Evolutionary conservation across 2,113 vertebrate genomes (phyloP), one percentile per base, ranked within the genome.

Genomic region (Apodemus speciosus): DNA sequence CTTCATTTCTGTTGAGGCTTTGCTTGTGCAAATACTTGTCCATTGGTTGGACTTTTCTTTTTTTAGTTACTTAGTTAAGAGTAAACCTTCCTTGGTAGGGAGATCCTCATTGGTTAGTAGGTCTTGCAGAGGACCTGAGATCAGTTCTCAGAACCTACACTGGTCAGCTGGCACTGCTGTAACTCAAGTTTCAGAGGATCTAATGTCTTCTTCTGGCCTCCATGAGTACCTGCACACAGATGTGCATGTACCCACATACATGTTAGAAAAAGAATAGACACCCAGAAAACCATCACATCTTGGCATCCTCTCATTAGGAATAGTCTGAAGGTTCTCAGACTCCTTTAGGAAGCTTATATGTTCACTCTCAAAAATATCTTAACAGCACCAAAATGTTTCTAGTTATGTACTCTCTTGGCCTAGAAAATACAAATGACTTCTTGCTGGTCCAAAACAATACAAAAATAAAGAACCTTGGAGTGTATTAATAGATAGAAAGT

Each of bases 291-390:
- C 25, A 53, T 16, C 2, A 3, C 20, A 43, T 9, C 21, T 1
- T 46, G 40, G 2, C 38, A 13, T 46, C 8, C 13, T 68, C 46
- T 3, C 3, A 0, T 20, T 4, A 1, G 20, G 2, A 60, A 15
- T 20, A 10, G 21, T 13, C 8, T 23, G 10, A 27, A 38, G 16
- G 11, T 30, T 11, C 40, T 77, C 51, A 60, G 10, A 51, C 14
- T 38, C 25, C 35, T 89, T 60, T 1, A 25, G 62, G 25, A 20
- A 79, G 40, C 18, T 25, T 49, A 56, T 30, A 73, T 43, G 40
- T 15, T 62, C 32, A 71, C 58, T 38, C 40, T 71, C 18, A 1
- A 43, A 9, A 30, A 25, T 20, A 20, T 27, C 20, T 79, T 69
- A n/a, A 20, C 8, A 40, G n/a, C 60, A 25, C 8, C 4, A 38